Evolutionary conservation across 2,113 vertebrate species (phyloP), one percentile per base, ranked within the genome.

Genomic region (Carettochelys insculpta): DNA sequence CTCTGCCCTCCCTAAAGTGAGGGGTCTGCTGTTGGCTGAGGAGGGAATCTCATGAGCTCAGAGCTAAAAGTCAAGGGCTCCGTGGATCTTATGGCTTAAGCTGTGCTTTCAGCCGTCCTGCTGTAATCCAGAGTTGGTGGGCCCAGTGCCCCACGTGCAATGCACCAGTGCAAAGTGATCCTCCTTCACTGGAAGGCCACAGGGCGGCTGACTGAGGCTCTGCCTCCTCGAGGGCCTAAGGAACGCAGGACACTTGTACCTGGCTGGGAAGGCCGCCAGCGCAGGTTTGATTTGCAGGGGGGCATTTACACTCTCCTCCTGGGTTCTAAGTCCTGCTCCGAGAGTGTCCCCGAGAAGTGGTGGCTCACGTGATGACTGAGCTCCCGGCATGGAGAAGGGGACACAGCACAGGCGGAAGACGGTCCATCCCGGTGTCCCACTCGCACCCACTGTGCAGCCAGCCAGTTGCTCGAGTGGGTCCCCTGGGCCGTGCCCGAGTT

Each of bases 231-330:
- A n/a, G n/a, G n/a, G n/a, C n/a, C n/a, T n/a, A n/a, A n/a, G n/a
- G n/a, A 6, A 31, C 16, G 58, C 58, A 61, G 56, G 7, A 16
- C 1, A 13, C 56, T 61, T 34, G 29, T 31, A 16, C 29, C 58
- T 2, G 14, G 12, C 31, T 11, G 25, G 25, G 20, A 50, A 0
- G 22, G 16, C 2, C 13, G 4, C 11, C 56, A 71, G 29, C 19
- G 0, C 3, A 51, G 13, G 52, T 17, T 17, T 31, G 31, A 61
- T 61, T 61, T 61, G 56, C 56, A 61, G 56, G 31, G 56, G 56
- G 5, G 13, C 13, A 34, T 61, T 34, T 6, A 13, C 56, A 34
- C 56, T 27, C 56, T 61, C 56, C 31, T 13, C 8, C 56, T 14
- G 11, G 53, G 24, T 54, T 54, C 53, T 54, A 27, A 11, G 25